Evolutionary conservation across 2,888 invertebrate genomes (phyloP).

Genomic region (Ectobius pallidus): DNA sequence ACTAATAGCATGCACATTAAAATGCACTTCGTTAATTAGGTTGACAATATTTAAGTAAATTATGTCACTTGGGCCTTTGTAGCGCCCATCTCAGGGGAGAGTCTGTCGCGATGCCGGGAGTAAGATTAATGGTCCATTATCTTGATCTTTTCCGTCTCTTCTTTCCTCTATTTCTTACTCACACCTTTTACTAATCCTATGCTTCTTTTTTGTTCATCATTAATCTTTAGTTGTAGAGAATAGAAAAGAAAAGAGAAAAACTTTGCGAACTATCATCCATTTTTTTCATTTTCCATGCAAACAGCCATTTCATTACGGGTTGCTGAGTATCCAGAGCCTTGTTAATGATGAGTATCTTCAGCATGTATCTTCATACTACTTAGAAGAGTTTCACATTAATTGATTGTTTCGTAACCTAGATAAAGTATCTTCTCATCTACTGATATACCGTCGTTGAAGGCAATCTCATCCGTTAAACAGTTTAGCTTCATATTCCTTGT

Average conservation of each 20-base stretch:
- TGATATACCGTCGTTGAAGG: too few relatives aligned
- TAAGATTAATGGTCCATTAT: slow-evolving; percentile 20
- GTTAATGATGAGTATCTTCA: slow-evolving; percentile 1
- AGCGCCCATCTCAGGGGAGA: too few relatives aligned
- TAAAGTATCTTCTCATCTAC: too few relatives aligned
- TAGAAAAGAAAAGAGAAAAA: too few relatives aligned
- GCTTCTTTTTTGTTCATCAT: not conserved
- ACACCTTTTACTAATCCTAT: slow-evolving; percentile 12
- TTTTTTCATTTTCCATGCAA: slow-evolving; percentile 18
- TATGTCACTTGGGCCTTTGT: too few relatives aligned
- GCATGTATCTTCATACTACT: not conserved
- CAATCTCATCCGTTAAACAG: too few relatives aligned
- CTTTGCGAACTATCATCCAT: not conserved
- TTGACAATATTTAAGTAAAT: too few relatives aligned
- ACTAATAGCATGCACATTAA: too few relatives aligned
- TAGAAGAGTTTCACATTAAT: too few relatives aligned
- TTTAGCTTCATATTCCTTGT: too few relatives aligned
- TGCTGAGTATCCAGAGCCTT: not conserved
- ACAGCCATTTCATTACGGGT: not conserved
- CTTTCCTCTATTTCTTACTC: not conserved
- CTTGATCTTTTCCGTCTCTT: slow-evolving; percentile 8
- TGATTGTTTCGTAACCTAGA: too few relatives aligned
- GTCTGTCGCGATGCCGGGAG: not conserved
- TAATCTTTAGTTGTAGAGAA: not conserved
- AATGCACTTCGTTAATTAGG: too few relatives aligned